These are phyloP conservation scores for Ibidorhyncha struthersii DNA, from an alignment of 2,113 vertebrate species.

Conservation along the genomic window DNA sequence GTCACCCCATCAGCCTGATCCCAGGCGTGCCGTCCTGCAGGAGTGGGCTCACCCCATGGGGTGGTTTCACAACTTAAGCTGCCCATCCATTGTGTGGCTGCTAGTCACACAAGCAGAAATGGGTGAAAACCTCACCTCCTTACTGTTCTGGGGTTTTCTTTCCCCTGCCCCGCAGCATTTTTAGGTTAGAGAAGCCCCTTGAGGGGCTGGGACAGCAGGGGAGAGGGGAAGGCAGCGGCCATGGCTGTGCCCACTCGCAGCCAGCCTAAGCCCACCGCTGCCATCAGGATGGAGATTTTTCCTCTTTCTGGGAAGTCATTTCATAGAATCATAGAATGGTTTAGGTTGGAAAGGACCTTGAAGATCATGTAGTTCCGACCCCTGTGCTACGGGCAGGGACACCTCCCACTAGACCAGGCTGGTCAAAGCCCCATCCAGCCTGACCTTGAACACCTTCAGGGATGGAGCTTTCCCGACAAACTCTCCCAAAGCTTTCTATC, in stretches of 20 bases:
- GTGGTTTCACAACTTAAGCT: background rate
- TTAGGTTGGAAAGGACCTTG: too few relatives aligned
- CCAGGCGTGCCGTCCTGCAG: accelerated
- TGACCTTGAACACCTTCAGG: too few relatives aligned
- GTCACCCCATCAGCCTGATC: background rate
- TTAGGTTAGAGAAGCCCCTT: background rate
- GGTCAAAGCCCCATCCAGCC: too few relatives aligned
- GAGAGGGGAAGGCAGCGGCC: background rate
- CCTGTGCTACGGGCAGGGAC: too few relatives aligned
- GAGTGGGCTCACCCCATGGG: background rate
- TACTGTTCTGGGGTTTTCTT: background rate
- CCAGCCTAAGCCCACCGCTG: background rate
- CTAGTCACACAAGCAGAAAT: background rate
- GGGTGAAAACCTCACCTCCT: background rate
- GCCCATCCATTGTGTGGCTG: accelerated
- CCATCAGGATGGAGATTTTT: background rate
- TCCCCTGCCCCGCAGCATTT: background rate
- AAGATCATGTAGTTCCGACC: too few relatives aligned
- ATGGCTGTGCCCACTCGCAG: background rate
- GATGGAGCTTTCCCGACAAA: background rate
- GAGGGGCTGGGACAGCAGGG: background rate
- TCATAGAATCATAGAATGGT: too few relatives aligned
- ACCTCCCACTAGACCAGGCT: too few relatives aligned
- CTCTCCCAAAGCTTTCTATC: background rate
- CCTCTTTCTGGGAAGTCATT: background rate